These are phyloP conservation scores for Neuroterus valhalla DNA, from an alignment of 1,140 invertebrate species.

Conservation along the genomic window DNA sequence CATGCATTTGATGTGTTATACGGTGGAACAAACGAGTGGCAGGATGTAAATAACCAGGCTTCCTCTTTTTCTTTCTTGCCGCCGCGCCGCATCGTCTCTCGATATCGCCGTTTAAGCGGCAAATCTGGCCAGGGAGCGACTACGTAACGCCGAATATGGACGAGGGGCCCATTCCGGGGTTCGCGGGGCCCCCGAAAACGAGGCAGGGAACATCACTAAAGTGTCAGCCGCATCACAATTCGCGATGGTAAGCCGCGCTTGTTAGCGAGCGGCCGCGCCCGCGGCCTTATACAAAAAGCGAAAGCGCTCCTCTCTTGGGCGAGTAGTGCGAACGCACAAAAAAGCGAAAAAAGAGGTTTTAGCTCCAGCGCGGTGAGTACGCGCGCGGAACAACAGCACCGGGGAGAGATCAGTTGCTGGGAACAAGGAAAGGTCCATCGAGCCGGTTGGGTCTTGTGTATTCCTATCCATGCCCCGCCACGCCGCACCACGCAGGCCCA, in stretches of 20 bases:
- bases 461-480: slow-evolving; percentile 42
- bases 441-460: slow-evolving; percentile 46
- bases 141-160: slow-evolving; percentile 57
- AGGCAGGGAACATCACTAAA: slow-evolving; percentile 61
- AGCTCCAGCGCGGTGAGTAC: slow-evolving; percentile 41
- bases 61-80: slow-evolving; percentile 22
- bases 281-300: slow-evolving; percentile 57
- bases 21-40: slow-evolving; percentile 22
- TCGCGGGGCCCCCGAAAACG: slow-evolving; percentile 54
- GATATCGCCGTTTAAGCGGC: slow-evolving; percentile 32
- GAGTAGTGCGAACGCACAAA: slow-evolving; percentile 53
- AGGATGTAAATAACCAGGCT: slow-evolving; percentile 29
- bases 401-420: slow-evolving; percentile 47
- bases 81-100: slow-evolving; percentile 12
- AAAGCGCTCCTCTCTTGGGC: slow-evolving; percentile 51
- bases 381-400: slow-evolving; percentile 41
- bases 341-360: slow-evolving; percentile 48
- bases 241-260: slow-evolving; percentile 61
- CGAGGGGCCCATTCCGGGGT: slow-evolving; percentile 47
- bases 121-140: slow-evolving; percentile 25
- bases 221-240: slow-evolving; percentile 64
- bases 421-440: slow-evolving; percentile 54
- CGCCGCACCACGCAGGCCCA: no score
- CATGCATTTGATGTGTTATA: slow-evolving; percentile 28
- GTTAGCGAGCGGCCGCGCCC: slow-evolving; percentile 55